Evolutionary conservation across 2,113 vertebrate species (phyloP), one percentile per base, ranked within the genome.

Genomic region (Leucopsar rothschildi): DNA sequence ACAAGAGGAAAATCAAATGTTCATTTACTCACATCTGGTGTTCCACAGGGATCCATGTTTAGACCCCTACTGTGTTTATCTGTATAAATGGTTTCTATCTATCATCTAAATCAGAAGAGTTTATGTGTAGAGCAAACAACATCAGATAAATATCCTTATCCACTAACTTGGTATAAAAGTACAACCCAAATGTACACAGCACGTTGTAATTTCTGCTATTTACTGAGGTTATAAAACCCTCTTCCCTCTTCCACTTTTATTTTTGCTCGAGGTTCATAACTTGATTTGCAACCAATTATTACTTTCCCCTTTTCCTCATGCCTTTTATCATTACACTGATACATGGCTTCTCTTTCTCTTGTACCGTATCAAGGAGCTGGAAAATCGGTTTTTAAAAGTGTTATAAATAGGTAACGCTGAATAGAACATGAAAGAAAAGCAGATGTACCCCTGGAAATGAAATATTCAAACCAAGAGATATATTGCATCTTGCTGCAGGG

Each of bases 41-140:
- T 97, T 98, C 97, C 97, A 96, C 71, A 29, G 97, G 96, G 97
- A 98, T 90, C 96, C 22, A 7, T 90, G 82, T 98, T 98, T 98
- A 98, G 97, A 97, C 97, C 96, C 97, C 97, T 95, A 72, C 97
- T 45, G 86, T 97, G 97, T 97, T 98, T 98, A 98, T 98, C 97
- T 97, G 96, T 98, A 98, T 97, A 98, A 98, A 97, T 98, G 96
- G 96, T 97, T 97, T 97, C 97, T 97, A 98, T 98, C 97, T 98
- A 97, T 98, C 97, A 98, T 97, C 97, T 96, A 97, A 98, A 98
- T 98, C 97, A 97, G 97, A 97, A 95, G 92, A 95, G 91, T 93
- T 96, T 96, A 94, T 53, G 76, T 97, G 96, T 64, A 84, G 93
- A 96, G 96, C 83, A 95, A 96, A 95, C 92, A 91, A 42, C 81